Evolutionary conservation across 2,113 vertebrate genomes (phyloP), one percentile per base, ranked within the genome.

Genomic region (Oxygymnocypris stewartii): DNA sequence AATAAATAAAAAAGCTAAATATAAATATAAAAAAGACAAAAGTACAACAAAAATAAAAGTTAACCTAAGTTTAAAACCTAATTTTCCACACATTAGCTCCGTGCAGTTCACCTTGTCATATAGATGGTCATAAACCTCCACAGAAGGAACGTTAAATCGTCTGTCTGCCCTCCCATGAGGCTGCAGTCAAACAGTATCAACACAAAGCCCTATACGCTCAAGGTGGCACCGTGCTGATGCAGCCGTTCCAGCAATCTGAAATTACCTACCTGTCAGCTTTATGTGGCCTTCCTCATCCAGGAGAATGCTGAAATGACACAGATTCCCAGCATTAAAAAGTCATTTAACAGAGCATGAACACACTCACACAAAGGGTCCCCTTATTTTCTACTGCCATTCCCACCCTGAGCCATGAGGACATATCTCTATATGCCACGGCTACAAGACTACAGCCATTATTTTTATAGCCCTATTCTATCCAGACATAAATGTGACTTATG

Each of bases 221-320:
- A 83, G 74, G 71, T 84, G 86, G 73, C 57, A 4, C 28, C 67
- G 16, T 79, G 79, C 57, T 85, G 79, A 85, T 49, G 57, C 67
- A 28, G 79, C 82, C 16, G 37, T 59, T 31, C 35, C n/a, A 78
- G 49, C 44, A 69, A 76, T 75, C 28, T 85, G 63, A 73, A 87
- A 87, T 89, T 87, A 86, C 87, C 2, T 90, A 96, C 96, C 96
- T 91, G 96, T 97, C 90, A 97, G 95, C 89, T 96, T 96, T 51
- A 97, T 96, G 88, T 97, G 96, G 0, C 96, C 96, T 7, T 96
- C 96, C 93, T 97, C 96, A 74, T 97, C 96, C 87, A 97, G 93
- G 86, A 97, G 95, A 91, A 97, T 96, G 91, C 96, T 97, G 85
- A n/a, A 93, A 94, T 89, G 40, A 89, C 54, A 89, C 20, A 76